Conservation (phyloP, 2,113 vertebrate genomes). For the Condylura cristata region DNA sequence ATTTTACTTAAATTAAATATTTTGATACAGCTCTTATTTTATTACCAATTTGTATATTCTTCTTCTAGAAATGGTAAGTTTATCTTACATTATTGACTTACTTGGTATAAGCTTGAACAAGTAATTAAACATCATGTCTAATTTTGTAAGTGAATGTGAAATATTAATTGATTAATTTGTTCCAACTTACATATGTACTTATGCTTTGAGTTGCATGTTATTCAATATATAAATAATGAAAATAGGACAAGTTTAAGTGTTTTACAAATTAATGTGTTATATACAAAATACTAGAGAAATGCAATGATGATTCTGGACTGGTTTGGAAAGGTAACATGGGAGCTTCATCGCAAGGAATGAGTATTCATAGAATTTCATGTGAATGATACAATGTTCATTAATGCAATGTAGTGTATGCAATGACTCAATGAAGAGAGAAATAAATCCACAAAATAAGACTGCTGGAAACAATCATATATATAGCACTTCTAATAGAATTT, state of each 20-base stretch:
- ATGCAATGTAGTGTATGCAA: background rate
- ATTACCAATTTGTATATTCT: conserved; percentile 58
- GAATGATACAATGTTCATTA: background rate
- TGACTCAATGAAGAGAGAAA: background rate
- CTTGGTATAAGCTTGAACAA: conserved; percentile 75
- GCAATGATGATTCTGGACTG: background rate
- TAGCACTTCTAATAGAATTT: background rate
- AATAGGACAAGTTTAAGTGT: conserved; percentile 62
- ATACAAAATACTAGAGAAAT: background rate
- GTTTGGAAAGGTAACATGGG: conserved; percentile 25
- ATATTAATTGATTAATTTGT: conserved; percentile 82
- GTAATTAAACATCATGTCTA: conserved; percentile 74
- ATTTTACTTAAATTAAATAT: conserved; percentile 42
- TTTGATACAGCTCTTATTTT: background rate
- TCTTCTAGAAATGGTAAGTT: conserved; percentile 71
- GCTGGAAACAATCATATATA: conserved; percentile 37
- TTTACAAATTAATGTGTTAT: conserved; percentile 25
- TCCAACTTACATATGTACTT: conserved; percentile 38
- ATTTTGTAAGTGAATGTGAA: conserved; percentile 77
- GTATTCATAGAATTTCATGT: background rate
- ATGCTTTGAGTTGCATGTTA: conserved; percentile 47
- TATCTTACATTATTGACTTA: conserved; percentile 75
- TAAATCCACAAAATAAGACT: background rate
- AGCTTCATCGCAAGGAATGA: background rate
- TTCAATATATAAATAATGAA: conserved; percentile 66